These are phyloP conservation scores for Ligdia adustata DNA, from an alignment of 2,888 invertebrate species.

Conservation along the genomic window DNA sequence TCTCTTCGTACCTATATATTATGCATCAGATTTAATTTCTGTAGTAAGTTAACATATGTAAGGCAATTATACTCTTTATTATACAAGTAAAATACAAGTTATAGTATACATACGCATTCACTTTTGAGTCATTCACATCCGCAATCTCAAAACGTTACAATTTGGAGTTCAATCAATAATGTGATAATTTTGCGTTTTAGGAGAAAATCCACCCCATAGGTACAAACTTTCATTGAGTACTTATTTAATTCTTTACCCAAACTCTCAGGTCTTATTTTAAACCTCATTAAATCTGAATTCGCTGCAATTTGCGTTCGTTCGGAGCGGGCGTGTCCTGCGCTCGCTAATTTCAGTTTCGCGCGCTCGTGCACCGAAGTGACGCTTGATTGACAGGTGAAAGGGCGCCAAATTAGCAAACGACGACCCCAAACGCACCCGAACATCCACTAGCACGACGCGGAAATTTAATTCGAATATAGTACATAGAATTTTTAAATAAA, in stretches of 20 bases:
- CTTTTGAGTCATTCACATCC: no score
- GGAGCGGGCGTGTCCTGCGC: constrained; percentile 43
- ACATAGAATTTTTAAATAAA: neutral
- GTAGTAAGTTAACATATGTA: no score
- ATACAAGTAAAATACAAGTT: no score
- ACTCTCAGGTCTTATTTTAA: constrained; percentile 54
- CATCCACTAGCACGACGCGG: constrained; percentile 32
- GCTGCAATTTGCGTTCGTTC: constrained; percentile 52
- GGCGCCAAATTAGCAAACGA: constrained; percentile 73
- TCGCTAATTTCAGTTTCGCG: constrained; percentile 59
- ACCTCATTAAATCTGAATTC: constrained; percentile 46
- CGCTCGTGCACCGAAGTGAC: constrained; percentile 57
- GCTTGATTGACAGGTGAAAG: constrained; percentile 80
- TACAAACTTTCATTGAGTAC: no score
- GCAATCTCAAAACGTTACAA: no score
- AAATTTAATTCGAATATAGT: constrained; percentile 23
- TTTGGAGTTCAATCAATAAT: no score
- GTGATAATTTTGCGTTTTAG: no score
- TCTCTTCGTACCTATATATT: no score
- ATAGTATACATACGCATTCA: no score
- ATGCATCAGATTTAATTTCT: no score
- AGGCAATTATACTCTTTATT: no score
- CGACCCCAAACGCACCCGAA: constrained; percentile 41
- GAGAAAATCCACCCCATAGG: no score
- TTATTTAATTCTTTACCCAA: constrained; percentile 56